Base-by-base conservation (phyloP, 2,888 invertebrate genomes). In the Blomia tropicalis region DNA sequence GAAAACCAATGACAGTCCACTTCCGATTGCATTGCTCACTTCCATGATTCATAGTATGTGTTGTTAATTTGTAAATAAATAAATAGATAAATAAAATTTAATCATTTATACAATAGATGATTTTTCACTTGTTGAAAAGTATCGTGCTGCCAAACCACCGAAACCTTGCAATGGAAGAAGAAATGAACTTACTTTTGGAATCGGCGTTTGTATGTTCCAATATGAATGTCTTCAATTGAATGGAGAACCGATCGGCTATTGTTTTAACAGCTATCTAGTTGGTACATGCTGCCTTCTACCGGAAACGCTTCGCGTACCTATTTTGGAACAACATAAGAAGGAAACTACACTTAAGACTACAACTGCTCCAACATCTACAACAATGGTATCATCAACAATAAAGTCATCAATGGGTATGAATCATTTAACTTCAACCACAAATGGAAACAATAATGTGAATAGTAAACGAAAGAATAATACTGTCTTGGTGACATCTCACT, bases 251-350 rank as follows among this genome's bases (percentile, higher is more conserved):
- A 76, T 91, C 67, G 90, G 89, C 31, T 89, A 89, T 1, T 91
- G 91, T 74, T 87, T 90, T 71, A 90, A 91, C 75, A 81, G 88
- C 67, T 90, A 90, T 74, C 90, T 89, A 76, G 90, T 90, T 72
- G 90, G 90, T 61, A 89, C 89, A 32, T 91, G 91, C 72, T 91
- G 91, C 72, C 85, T 84, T 70, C 78, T 89, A 63, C 74, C 74
- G 1, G 65, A 66, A 58, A 11, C 25, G 25, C 27, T 56, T n/a
- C 2, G 56, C 2, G 17, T 31, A 25, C 32, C 53, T 22, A 63
- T 27, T 2, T 23, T 64, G 41, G 36, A 32, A 27, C 30, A n/a
- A 23, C 36, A 36, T 17, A 36, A 36, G 17, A 7, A 47, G 27
- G 7, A 47, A 47, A 14, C 22, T 25, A 19, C 17, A 22, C 14